Conservation (phyloP, 2,797 vertebrate species). For the Enteromius trimaculatus region DNA sequence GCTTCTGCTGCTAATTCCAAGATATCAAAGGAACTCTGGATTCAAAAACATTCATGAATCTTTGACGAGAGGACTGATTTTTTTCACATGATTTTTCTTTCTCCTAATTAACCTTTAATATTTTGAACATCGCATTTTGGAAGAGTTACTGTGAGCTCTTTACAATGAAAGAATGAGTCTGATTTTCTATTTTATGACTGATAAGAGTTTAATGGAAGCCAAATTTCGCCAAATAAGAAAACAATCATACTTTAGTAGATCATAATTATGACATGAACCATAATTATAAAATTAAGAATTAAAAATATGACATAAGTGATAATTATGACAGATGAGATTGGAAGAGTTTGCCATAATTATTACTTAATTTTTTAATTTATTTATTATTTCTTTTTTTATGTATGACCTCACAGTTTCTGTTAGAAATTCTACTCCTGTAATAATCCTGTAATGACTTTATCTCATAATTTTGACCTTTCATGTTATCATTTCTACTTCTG, state of each 20-base stretch:
- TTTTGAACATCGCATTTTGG: background rate
- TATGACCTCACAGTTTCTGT: background rate
- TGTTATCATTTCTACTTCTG: too few species aligned
- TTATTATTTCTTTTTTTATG: background rate
- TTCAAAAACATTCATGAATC: background rate
- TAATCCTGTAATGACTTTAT: too few species aligned
- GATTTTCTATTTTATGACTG: background rate
- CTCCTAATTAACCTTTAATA: background rate
- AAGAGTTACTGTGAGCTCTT: background rate
- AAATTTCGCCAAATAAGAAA: background rate
- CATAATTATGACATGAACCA: background rate
- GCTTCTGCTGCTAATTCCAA: slow-evolving; percentile 6
- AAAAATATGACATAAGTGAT: background rate
- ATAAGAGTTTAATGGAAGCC: background rate
- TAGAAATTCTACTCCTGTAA: background rate
- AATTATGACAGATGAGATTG: background rate
- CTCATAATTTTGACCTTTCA: too few species aligned
- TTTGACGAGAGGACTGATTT: background rate
- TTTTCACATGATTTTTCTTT: background rate
- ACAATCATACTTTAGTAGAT: background rate
- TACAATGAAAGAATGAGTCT: background rate
- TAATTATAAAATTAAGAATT: background rate
- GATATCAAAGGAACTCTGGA: background rate
- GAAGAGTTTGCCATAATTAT: background rate
- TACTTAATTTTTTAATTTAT: background rate